A percentile compares a stretch with the other conserved stretches of the same genome.
Evolutionary conservation across 2,113 vertebrate species (phyloP).

Genomic region (Anser cygnoides): DNA sequence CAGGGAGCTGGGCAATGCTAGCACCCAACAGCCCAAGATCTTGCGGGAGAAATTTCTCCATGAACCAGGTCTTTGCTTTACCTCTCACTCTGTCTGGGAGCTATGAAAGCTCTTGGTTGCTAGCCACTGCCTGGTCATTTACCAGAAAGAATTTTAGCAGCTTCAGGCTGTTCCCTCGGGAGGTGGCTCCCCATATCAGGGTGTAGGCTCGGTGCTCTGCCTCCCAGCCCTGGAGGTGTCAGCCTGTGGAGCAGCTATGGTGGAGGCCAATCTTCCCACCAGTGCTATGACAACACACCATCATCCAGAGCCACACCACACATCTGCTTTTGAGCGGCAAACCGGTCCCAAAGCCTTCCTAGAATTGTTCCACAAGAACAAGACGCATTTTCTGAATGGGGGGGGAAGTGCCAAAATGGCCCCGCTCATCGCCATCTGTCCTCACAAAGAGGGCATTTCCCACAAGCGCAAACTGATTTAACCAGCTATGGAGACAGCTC

Average conservation of each 20-base stretch:
- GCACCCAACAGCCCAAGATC: accelerated
- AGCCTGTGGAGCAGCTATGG: accelerated
- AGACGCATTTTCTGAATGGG: accelerated
- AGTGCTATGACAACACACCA: not conserved
- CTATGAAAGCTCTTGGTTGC: not conserved
- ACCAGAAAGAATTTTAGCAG: not conserved
- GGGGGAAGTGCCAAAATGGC: not conserved
- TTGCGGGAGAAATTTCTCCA: not conserved
- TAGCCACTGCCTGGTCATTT: not conserved
- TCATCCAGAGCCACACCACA: not conserved
- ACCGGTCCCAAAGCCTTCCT: not conserved
- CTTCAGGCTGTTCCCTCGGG: not conserved
- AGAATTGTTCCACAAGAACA: not conserved
- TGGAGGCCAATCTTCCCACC: not conserved
- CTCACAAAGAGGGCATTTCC: not conserved
- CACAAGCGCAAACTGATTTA: not conserved
- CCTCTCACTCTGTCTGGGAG: not conserved
- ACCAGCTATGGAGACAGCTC: not conserved
- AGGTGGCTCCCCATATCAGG: accelerated
- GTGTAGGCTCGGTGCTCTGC: not conserved
- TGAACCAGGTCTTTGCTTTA: not conserved
- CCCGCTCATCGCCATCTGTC: not conserved
- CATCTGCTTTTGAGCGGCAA: not conserved
- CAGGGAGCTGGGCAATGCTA: not conserved
- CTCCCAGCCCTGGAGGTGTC: not conserved